These are phyloP conservation scores for Sylvia borin DNA, from an alignment of 2,797 vertebrate species.

Conservation along the genomic window DNA sequence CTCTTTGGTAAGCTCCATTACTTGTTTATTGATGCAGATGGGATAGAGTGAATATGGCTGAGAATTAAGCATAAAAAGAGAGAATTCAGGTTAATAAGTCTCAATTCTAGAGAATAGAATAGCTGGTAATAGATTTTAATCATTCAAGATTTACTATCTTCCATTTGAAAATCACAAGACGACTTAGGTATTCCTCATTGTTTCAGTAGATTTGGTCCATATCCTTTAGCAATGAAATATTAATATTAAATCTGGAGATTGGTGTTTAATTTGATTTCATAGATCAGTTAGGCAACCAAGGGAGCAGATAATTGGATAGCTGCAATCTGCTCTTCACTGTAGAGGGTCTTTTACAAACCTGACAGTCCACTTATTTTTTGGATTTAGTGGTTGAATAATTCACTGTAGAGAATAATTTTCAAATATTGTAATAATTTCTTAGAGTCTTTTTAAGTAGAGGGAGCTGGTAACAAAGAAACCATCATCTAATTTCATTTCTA, in stretches of 20 bases:
- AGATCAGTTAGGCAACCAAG: slow-evolving; percentile 49
- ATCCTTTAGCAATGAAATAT: not conserved
- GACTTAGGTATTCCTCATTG: slow-evolving; percentile 13
- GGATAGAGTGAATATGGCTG: not conserved
- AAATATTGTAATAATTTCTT: slow-evolving; percentile 12
- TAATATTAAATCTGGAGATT: slow-evolving; percentile 28
- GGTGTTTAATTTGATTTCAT: slow-evolving; percentile 58
- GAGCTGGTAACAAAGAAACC: not conserved
- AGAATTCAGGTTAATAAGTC: not conserved
- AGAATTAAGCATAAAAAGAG: slow-evolving; percentile 4
- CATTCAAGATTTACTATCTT: not conserved
- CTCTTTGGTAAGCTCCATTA: slow-evolving; percentile 13
- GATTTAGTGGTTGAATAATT: slow-evolving; percentile 38
- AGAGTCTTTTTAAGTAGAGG: not conserved
- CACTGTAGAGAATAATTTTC: not conserved
- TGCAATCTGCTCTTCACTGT: not conserved
- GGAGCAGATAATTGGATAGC: slow-evolving; percentile 43
- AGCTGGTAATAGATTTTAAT: not conserved
- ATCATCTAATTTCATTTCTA: not conserved
- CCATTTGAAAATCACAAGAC: not conserved
- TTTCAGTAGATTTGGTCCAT: slow-evolving; percentile 20
- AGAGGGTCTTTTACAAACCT: slow-evolving; percentile 11
- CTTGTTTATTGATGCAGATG: slow-evolving; percentile 38
- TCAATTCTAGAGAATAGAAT: not conserved
- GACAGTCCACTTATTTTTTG: slow-evolving; percentile 26